Percentiles rank a stretch among this genome's conserved stretches.
Conservation (phyloP, 2,113 vertebrate species). For the Oreochromis aureus region DNA sequence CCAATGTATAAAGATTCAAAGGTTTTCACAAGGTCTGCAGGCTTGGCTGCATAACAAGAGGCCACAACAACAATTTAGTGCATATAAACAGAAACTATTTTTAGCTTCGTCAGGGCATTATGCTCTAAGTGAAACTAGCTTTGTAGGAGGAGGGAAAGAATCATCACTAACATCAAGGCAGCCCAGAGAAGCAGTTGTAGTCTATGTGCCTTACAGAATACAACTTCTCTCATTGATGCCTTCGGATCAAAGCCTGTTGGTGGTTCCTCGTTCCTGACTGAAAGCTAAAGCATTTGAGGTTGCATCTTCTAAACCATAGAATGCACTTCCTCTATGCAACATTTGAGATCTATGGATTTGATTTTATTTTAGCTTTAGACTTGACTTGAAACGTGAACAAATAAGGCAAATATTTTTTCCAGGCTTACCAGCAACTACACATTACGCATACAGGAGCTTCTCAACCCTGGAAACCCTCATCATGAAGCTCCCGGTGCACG, state of each 20-base stretch:
- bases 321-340: background rate
- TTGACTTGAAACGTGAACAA: background rate
- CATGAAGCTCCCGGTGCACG: background rate
- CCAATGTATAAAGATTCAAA: conserved; percentile 12
- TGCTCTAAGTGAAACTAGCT: background rate
- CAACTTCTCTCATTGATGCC: background rate
- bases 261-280: background rate
- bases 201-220: background rate
- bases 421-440: background rate
- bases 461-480: background rate
- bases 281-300: background rate
- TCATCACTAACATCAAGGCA: background rate
- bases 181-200: background rate
- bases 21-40: conserved; percentile 25
- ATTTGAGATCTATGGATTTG: background rate
- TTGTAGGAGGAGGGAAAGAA: background rate
- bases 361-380: background rate
- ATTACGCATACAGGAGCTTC: background rate
- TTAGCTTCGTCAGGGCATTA: background rate
- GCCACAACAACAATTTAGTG: background rate
- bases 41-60: conserved; percentile 7
- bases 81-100: background rate
- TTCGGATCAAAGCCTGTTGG: background rate
- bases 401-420: background rate
- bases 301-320: background rate